Conservation (phyloP, 2,113 vertebrate genomes). For the Pachyramphus minor region DNA sequence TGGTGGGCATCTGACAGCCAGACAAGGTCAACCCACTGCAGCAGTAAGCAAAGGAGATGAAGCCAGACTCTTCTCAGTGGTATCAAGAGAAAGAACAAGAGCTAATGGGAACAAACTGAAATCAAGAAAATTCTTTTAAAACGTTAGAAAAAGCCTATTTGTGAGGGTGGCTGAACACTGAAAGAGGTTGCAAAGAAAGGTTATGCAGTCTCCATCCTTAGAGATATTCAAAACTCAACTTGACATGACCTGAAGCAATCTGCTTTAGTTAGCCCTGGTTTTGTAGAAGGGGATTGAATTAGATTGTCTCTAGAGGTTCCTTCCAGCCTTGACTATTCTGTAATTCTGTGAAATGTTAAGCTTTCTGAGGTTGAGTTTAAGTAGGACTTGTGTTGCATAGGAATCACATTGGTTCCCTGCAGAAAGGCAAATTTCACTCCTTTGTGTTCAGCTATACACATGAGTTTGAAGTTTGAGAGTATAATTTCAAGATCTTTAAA, state of each 20-base stretch:
- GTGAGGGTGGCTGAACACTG: background rate
- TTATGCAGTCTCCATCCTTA: background rate
- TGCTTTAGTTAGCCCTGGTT: background rate
- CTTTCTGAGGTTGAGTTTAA: background rate
- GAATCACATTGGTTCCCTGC: background rate
- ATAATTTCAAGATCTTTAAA: background rate
- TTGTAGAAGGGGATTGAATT: background rate
- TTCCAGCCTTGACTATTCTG: background rate
- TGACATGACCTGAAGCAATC: background rate
- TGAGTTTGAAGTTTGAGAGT: background rate
- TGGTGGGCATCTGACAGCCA: background rate
- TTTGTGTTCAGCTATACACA: background rate
- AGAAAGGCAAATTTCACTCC: background rate
- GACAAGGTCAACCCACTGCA: background rate
- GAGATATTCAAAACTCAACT: background rate
- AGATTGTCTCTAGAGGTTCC: background rate
- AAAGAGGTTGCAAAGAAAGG: background rate
- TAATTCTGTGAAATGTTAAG: background rate
- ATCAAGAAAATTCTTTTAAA: background rate
- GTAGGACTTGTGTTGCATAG: background rate
- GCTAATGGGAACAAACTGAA: fast-evolving
- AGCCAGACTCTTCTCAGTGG: background rate
- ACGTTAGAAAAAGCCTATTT: background rate
- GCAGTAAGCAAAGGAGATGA: background rate
- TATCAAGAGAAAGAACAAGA: background rate